Base-by-base conservation (phyloP, 2,113 vertebrate species). In the Hippolais icterina region DNA sequence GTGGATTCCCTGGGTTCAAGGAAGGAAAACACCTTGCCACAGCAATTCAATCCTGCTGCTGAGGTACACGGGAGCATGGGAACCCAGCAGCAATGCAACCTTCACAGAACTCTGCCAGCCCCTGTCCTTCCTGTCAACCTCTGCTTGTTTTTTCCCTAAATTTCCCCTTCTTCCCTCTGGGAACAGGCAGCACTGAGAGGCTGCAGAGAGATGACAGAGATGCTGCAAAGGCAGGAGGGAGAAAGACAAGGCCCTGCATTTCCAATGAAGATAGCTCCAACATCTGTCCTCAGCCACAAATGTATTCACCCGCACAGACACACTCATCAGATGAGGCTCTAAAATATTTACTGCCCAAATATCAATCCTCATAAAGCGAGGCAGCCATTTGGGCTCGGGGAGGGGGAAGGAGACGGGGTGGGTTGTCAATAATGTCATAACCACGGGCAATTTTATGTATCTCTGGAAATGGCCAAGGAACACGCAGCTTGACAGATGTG, bases 261-360 rank as follows among this genome's bases (percentile, higher is more conserved):
- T 41, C 90, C 76, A 44, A 72, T 61, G 83, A 93, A 93, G 90
- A 92, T 4, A 76, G 86, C 72, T 90, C 89, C 90, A 93, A 94
- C 96, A 97, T 97, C 95, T 97, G 96, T 96, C 96, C 93, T 92
- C 78, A 77, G 71, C 89, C 90, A 94, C 93, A 87, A 95, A 94
- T 93, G 92, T 93, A 96, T 94, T 97, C 95, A 90, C 83, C 69
- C 78, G 27, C 94, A 93, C 85, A 96, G 94, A 95, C 92, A 95
- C 85, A 83, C 96, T 96, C 86, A 57, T 94, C 70, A 72, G 95
- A 96, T 92, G 94, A 96, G 94, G 91, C 90, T 94, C 94, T 96
- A 95, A 97, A 96, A 96, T 96, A 97, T 97, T 97, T 96, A 97
- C 94, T 95, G 94, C 83, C 94, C 94, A 96, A 94, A 94, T 95